Evolutionary conservation across 92 coral and sea anemone species (phyloP), one percentile per base, ranked within the genome.

Genomic region (Metridium senile): DNA sequence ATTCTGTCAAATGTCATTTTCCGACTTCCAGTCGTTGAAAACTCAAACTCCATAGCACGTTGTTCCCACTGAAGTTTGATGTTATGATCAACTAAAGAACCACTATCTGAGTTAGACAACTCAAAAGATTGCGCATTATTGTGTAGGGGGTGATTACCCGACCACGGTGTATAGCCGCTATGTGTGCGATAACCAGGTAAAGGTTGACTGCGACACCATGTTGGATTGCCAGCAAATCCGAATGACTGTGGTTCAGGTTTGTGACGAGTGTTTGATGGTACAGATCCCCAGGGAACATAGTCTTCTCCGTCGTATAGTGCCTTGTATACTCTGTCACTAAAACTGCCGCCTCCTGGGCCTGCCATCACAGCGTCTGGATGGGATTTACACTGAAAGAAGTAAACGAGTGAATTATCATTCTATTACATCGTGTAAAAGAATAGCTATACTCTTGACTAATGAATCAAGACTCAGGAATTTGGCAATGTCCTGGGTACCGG

Each of bases 221-320:
- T 28, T 63, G 45, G 69, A 11, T 6, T 63, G n/a, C 1, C 39
- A 18, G 6, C 45, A 16, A 63, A 20, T 9, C 11, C 16, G 1
- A 11, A 31, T 8, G 21, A 1, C 4, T 18, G 32, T 21, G 29
- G 4, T 9, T 20, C 23, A 2, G 21, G 59, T 54, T 20, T 6
- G 59, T 25, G 3, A 3, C 69, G 45, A 63, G 69, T 28, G 33
- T n/a, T 63, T 21, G 69, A 28, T 63, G 26, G 69, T 16, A 6
- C 1, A 11, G 7, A 2, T 1, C 31, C 27, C 69, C 69, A 63
- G 1, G 69, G 69, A 21, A 26, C 20, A 63, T 63, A 63, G 16
- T 63, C 69, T 29, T 63, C 69, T 6, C 45, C 69, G 4, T 63
- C 69, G 69, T 63, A 63, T 0, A 63, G 45, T 1, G 69, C 69